Percentiles rank a stretch among this genome's conserved stretches.
phyloP scores from a whole-genome alignment of 2,888 invertebrate genomes.

The Taenaris catops region DNA sequence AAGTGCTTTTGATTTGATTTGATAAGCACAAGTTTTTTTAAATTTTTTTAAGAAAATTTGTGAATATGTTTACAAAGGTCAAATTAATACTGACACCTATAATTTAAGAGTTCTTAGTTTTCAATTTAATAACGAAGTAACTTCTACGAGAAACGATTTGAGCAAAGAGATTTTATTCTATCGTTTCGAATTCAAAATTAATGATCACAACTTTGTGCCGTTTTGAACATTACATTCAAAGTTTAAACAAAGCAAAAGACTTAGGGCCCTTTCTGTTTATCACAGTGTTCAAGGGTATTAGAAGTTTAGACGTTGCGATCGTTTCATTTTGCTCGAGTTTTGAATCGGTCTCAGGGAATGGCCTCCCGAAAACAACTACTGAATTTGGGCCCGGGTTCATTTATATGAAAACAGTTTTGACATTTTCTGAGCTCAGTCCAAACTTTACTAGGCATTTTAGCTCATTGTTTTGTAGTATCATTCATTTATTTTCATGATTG shows the following conservation, averaged over 20 bases:
- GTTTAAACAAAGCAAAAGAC: constrained; percentile 44
- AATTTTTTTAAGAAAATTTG: too few relatives aligned
- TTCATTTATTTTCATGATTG: too few relatives aligned
- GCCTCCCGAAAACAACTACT: constrained; percentile 2
- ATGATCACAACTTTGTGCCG: constrained; percentile 23
- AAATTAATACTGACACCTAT: too few relatives aligned
- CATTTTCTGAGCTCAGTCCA: not conserved
- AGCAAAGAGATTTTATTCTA: constrained; percentile 14
- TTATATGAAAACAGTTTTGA: constrained; percentile 1
- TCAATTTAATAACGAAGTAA: constrained; percentile 3
- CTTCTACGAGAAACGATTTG: constrained; percentile 21
- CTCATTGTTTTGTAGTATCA: not conserved
- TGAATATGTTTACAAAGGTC: too few relatives aligned
- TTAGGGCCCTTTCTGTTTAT: constrained; percentile 35
- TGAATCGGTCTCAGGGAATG: constrained; percentile 17
- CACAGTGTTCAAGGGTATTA: constrained; percentile 50
- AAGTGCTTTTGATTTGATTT: too few relatives aligned
- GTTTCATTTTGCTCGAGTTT: constrained; percentile 29
- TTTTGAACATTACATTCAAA: constrained; percentile 33
- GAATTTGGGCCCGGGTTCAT: not conserved
- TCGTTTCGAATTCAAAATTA: constrained; percentile 18
- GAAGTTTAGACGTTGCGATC: constrained; percentile 47
- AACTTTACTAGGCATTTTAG: not conserved
- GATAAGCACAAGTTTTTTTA: too few relatives aligned
- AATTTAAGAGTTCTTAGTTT: not conserved